These are phyloP conservation scores for Plecturocebus donacophilus DNA, from an alignment of 2,113 vertebrate species.

Conservation along the genomic window DNA sequence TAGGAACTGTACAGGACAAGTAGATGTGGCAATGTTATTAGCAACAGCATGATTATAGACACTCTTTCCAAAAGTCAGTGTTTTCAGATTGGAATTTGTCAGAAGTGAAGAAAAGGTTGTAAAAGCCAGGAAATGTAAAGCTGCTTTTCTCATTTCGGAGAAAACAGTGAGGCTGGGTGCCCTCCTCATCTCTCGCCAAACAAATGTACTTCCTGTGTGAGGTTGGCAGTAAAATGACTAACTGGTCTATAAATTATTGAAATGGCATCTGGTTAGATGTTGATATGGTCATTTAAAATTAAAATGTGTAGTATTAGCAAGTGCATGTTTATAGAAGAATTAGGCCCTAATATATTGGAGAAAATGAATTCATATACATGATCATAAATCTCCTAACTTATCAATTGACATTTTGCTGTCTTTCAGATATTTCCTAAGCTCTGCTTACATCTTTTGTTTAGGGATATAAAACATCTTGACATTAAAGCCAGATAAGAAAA, in stretches of 20 bases:
- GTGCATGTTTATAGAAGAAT: not conserved
- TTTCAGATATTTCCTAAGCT: not conserved
- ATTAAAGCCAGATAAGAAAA: not conserved
- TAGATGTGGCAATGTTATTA: not conserved
- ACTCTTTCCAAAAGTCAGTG: not conserved
- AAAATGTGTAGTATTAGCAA: not conserved
- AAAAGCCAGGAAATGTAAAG: not conserved
- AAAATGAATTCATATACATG: not conserved
- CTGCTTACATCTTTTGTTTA: not conserved
- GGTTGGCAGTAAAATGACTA: not conserved
- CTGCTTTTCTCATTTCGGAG: not conserved
- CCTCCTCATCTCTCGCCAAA: not conserved
- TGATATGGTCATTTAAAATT: not conserved
- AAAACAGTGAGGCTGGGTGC: not conserved
- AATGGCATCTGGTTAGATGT: not conserved
- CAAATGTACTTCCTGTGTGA: not conserved
- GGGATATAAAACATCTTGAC: not conserved
- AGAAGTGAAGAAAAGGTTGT: not conserved
- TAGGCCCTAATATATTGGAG: not conserved
- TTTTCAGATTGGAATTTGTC: not conserved
- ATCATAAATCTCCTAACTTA: not conserved
- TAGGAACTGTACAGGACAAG: not conserved
- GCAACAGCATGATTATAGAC: not conserved
- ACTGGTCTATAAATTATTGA: not conserved
- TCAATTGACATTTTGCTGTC: not conserved